These are phyloP conservation scores for Cottoperca gobio DNA, from an alignment of 2,797 vertebrate genomes.

Conservation along the genomic window DNA sequence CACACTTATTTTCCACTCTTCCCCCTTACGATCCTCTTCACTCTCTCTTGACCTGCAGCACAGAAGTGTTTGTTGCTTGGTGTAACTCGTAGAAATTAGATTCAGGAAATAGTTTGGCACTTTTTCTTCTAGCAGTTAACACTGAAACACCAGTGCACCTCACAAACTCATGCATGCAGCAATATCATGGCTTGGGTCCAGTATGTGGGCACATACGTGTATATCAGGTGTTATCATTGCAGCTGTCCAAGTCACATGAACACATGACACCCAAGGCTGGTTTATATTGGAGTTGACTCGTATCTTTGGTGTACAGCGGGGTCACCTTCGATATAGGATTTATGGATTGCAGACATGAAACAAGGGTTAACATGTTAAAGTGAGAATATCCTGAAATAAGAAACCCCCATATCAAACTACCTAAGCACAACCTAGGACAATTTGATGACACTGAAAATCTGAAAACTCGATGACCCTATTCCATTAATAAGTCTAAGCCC, in stretches of 20 bases:
- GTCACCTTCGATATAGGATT: slow-evolving; percentile 44
- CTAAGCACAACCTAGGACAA: too few species aligned
- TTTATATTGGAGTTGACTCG: slow-evolving; percentile 44
- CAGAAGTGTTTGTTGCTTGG: not conserved
- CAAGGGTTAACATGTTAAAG: not conserved
- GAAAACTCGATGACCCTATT: not conserved
- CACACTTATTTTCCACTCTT: slow-evolving; percentile 14
- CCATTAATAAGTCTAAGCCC: not conserved
- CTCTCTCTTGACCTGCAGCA: too few species aligned
- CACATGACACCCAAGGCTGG: slow-evolving; percentile 10
- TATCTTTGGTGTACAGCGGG: slow-evolving; percentile 7
- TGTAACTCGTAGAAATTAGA: not conserved
- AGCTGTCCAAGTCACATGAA: slow-evolving; percentile 74
- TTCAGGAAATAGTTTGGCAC: not conserved
- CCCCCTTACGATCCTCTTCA: slow-evolving; percentile 1
- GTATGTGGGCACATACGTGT: not conserved
- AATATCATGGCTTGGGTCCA: slow-evolving; percentile 19
- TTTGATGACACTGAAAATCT: not conserved
- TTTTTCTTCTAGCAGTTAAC: not conserved
- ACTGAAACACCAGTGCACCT: not conserved
- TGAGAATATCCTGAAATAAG: not conserved
- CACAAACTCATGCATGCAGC: not conserved
- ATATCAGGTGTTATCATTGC: slow-evolving; percentile 57
- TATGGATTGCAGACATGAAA: not conserved
- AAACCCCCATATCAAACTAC: not conserved